phyloP scores from a whole-genome alignment of 2,113 vertebrate genomes.

The Pithys albifrons region DNA sequence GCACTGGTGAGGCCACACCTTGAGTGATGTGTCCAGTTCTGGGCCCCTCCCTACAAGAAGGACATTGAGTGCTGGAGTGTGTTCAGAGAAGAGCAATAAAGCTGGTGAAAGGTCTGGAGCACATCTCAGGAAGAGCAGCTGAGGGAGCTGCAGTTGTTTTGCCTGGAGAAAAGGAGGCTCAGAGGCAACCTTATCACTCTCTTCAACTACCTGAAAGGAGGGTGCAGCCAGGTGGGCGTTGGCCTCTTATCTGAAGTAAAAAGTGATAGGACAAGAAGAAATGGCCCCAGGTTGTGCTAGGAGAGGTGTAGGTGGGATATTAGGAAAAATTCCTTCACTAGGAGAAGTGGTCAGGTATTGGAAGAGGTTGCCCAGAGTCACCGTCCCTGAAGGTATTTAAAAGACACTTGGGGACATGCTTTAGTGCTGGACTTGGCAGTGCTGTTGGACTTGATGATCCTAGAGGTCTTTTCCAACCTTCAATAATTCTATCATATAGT shows the following conservation, averaged over 20 bases:
- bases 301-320: background rate
- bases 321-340: background rate
- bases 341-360: background rate
- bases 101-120: background rate
- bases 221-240: rapidly evolving
- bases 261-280: background rate
- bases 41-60: background rate
- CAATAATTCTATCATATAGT: background rate
- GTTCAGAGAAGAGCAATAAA: background rate
- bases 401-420: background rate
- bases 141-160: background rate
- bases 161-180: background rate
- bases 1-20: background rate
- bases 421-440: background rate
- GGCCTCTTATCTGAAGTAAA: background rate
- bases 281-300: background rate
- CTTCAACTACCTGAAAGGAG: background rate
- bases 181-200: no score
- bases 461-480: background rate
- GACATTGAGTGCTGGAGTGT: background rate
- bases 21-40: background rate
- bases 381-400: background rate
- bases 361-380: background rate
- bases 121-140: background rate
- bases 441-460: background rate